A percentile compares a stretch with the other conserved stretches of the same genome.
These are phyloP conservation scores for Alethe castanea DNA, from an alignment of 2,113 vertebrate species.

Conservation along the genomic window DNA sequence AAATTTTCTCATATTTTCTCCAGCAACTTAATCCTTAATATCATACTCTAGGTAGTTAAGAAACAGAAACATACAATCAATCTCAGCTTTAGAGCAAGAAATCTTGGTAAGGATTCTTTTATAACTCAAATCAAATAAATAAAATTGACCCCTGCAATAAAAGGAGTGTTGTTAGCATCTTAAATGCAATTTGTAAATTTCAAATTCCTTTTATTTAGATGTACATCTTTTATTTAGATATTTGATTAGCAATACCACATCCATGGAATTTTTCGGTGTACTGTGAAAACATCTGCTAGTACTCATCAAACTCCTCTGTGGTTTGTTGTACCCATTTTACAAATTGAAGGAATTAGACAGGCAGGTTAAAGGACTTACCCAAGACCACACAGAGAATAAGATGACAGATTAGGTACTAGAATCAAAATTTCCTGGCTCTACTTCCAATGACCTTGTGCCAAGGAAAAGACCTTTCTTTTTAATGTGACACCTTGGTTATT, in stretches of 20 bases:
- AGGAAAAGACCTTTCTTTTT: conserved; percentile 30
- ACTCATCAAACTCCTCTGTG: conserved; percentile 26
- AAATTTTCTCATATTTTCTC: not conserved
- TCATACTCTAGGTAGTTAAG: not conserved
- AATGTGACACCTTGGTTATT: conserved; percentile 28
- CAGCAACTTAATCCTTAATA: not conserved
- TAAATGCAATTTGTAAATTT: not conserved
- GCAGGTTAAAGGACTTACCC: conserved; percentile 47
- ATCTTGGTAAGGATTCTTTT: not conserved
- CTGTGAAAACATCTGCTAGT: conserved; percentile 49
- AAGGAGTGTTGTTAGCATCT: not conserved
- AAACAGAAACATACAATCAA: not conserved
- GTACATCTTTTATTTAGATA: not conserved
- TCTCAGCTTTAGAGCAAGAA: not conserved
- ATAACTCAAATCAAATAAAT: not conserved
- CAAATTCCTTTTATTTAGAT: not conserved
- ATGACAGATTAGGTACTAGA: conserved; percentile 34
- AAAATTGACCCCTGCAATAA: not conserved
- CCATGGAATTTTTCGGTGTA: not conserved
- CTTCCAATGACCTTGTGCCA: conserved; percentile 5
- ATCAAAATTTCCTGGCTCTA: conserved; percentile 57
- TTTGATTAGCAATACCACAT: not conserved
- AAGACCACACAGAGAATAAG: conserved; percentile 38
- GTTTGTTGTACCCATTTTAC: conserved; percentile 22
- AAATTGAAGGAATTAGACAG: conserved; percentile 33